phyloP scores from a whole-genome alignment of 2,797 vertebrate genomes.

The Melanogrammus aeglefinus region DNA sequence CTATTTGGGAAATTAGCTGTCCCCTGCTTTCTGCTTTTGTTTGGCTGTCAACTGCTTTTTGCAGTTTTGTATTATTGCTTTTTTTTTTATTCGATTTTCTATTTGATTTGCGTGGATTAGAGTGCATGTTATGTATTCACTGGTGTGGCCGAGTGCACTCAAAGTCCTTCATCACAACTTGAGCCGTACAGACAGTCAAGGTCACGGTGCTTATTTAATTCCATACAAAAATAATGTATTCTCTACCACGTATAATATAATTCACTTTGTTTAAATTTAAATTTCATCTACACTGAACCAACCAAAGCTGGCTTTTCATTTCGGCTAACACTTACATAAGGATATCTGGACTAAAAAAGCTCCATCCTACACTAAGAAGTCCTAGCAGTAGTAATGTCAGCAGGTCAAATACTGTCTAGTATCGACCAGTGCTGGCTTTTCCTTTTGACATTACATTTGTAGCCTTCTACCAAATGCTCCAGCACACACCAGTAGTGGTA shows the following conservation, averaged over 20 bases:
- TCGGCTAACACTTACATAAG: neutral
- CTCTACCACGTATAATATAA: neutral
- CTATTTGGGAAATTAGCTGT: conserved; percentile 31
- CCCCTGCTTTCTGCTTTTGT: conserved; percentile 14
- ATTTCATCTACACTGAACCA: neutral
- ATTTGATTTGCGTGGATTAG: conserved; percentile 3
- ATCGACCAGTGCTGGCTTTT: no score
- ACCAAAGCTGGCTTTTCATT: neutral
- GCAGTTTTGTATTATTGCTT: conserved; percentile 9
- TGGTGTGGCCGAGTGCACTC: neutral
- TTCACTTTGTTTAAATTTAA: neutral
- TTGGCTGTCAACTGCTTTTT: conserved; percentile 30
- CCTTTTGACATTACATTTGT: no score
- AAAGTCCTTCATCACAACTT: neutral
- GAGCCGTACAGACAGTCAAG: neutral
- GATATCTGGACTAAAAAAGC: neutral
- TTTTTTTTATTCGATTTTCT: neutral
- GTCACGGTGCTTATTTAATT: neutral
- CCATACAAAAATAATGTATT: neutral
- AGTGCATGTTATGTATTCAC: conserved; percentile 33
- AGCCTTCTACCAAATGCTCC: no score
- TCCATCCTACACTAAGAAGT: neutral
- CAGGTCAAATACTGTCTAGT: no score
- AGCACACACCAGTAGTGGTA: neutral
- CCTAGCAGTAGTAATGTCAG: no score